These are phyloP conservation scores for Riparia riparia DNA, from an alignment of 2,113 vertebrate species.

Conservation along the genomic window DNA sequence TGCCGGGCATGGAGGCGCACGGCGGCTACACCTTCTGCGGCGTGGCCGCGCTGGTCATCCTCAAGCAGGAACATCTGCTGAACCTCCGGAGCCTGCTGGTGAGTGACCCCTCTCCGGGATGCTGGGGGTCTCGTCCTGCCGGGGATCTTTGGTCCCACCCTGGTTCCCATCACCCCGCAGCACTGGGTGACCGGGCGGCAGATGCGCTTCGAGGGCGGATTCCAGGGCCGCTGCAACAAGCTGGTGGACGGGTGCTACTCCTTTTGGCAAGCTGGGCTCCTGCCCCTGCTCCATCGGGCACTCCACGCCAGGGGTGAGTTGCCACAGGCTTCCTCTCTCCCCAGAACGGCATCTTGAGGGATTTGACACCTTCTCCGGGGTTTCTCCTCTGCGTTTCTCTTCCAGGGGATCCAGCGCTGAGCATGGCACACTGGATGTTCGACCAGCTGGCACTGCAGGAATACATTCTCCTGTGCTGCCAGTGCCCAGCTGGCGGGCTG, in stretches of 20 bases:
- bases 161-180: conserved; percentile 57
- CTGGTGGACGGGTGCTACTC: conserved; percentile 98
- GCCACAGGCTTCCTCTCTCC: not conserved
- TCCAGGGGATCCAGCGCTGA: conserved; percentile 87
- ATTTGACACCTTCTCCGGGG: not conserved
- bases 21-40: conserved; percentile 97
- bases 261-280: conserved; percentile 96
- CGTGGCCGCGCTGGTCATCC: conserved; percentile 89
- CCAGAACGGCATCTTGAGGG: not conserved
- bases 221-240: conserved; percentile 98
- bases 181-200: conserved; percentile 93
- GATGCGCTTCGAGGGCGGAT: conserved; percentile 96
- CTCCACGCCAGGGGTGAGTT: conserved; percentile 88
- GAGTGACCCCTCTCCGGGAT: not conserved
- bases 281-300: conserved; percentile 92
- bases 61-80: conserved; percentile 90
- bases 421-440: conserved; percentile 93
- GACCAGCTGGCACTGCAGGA: conserved; percentile 94
- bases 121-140: rapidly evolving
- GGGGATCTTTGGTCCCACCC: rapidly evolving
- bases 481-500: conserved; percentile 91
- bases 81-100: conserved; percentile 92
- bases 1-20: conserved; percentile 94
- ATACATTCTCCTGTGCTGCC: conserved; percentile 97
- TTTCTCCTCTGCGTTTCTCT: not conserved